Evolutionary conservation across 2,797 vertebrate genomes (phyloP).

Genomic region (Tinamus major): DNA sequence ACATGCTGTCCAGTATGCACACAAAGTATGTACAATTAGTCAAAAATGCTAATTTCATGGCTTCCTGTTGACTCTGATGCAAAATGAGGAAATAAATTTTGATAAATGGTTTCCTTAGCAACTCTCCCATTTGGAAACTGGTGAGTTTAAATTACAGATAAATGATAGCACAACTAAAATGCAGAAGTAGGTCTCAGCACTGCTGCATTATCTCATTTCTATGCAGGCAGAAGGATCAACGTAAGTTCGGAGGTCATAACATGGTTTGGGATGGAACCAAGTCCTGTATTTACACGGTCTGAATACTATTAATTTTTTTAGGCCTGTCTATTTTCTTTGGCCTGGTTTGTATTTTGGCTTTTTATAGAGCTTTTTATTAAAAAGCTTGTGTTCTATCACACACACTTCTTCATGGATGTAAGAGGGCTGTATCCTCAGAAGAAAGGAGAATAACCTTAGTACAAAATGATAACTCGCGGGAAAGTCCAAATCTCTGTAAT

Average conservation of each 20-base stretch:
- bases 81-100: background rate
- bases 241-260: background rate
- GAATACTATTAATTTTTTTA: background rate
- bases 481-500: slow-evolving; percentile 79
- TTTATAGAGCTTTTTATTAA: slow-evolving; percentile 67
- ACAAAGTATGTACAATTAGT: background rate
- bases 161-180: background rate
- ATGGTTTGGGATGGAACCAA: background rate
- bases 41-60: background rate
- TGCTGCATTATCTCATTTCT: background rate
- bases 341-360: slow-evolving; percentile 43
- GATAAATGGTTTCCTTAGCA: background rate
- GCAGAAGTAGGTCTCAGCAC: background rate
- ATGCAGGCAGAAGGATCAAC: background rate
- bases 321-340: slow-evolving; percentile 44
- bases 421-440: slow-evolving; percentile 82
- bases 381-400: slow-evolving; percentile 83
- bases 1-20: background rate
- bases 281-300: background rate
- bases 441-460: slow-evolving; percentile 87
- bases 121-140: background rate
- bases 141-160: background rate
- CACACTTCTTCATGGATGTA: slow-evolving; percentile 86
- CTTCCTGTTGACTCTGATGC: background rate
- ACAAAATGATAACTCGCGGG: slow-evolving; percentile 88